Conservation (phyloP, 2,888 invertebrate species). For the Agrilus cyanescens region DNA sequence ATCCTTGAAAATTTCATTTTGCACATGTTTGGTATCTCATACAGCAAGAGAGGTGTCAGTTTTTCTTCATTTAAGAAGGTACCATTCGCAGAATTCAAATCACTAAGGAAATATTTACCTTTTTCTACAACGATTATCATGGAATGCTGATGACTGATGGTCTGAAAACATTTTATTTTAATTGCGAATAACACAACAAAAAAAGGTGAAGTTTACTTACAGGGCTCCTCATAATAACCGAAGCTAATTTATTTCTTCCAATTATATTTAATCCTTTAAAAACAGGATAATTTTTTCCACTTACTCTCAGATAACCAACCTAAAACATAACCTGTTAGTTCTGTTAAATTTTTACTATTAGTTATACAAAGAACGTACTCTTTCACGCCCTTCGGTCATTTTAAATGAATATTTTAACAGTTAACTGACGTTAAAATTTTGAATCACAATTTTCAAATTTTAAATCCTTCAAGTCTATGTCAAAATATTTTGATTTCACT, state of each 20-base stretch:
- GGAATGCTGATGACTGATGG: conserved; percentile 31
- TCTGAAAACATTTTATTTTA: conserved; percentile 19
- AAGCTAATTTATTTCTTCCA: conserved; percentile 26
- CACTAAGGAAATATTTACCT: conserved; percentile 26
- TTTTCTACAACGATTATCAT: conserved; percentile 26
- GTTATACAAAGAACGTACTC: too few relatives aligned
- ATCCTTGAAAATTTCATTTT: conserved; percentile 24
- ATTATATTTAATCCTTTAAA: conserved; percentile 29
- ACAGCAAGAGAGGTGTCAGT: conserved; percentile 24
- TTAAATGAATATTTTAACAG: too few relatives aligned
- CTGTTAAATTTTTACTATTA: too few relatives aligned
- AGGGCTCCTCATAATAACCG: conserved; percentile 26
- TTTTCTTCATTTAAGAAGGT: conserved; percentile 21
- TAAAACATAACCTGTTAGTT: conserved; percentile 9
- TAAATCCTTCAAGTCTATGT: too few relatives aligned
- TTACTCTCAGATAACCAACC: conserved; percentile 20
- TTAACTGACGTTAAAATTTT: too few relatives aligned
- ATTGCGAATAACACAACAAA: neutral
- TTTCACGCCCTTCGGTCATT: too few relatives aligned
- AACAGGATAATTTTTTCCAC: conserved; percentile 16
- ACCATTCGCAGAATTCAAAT: conserved; percentile 31
- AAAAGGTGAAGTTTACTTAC: conserved; percentile 17
- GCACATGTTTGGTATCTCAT: conserved; percentile 20
- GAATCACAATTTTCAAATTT: too few relatives aligned
- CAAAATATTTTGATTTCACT: too few relatives aligned